A percentile compares a stretch with the other conserved stretches of the same genome.
phyloP scores from a whole-genome alignment of 2,888 invertebrate genomes.

The Acanthosoma haemorrhoidale region DNA sequence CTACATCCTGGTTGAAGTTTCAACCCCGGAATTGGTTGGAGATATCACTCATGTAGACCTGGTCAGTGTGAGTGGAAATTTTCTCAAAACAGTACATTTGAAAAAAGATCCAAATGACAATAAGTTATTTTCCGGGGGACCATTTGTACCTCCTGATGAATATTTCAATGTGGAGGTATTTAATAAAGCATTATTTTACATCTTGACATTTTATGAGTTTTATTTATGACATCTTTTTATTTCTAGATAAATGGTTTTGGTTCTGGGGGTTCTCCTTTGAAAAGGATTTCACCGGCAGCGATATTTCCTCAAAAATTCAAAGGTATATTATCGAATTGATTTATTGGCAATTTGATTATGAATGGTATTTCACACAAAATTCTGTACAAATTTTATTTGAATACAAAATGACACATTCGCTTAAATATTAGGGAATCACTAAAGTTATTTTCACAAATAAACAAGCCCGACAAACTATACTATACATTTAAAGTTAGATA shows the following conservation, averaged over 20 bases:
- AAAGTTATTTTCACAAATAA: too few relatives aligned
- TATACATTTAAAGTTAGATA: too few relatives aligned
- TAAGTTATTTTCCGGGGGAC: slow-evolving; percentile 52
- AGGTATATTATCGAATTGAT: background rate
- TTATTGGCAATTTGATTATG: too few relatives aligned
- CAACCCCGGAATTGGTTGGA: slow-evolving; percentile 41
- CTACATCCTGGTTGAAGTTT: slow-evolving; percentile 43
- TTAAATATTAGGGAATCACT: too few relatives aligned
- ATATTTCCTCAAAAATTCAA: slow-evolving; percentile 52
- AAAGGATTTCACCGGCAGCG: slow-evolving; percentile 61
- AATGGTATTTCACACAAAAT: too few relatives aligned
- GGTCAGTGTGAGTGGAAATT: slow-evolving; percentile 38
- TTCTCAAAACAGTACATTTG: slow-evolving; percentile 41
- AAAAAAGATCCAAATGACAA: slow-evolving; percentile 36
- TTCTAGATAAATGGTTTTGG: slow-evolving; percentile 59
- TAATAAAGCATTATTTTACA: slow-evolving; percentile 31
- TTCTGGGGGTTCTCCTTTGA: slow-evolving; percentile 55
- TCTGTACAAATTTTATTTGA: too few relatives aligned
- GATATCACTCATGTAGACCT: slow-evolving; percentile 44
- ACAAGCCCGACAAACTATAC: too few relatives aligned
- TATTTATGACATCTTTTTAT: slow-evolving; percentile 21
- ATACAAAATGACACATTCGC: too few relatives aligned
- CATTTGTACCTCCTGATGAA: slow-evolving; percentile 59
- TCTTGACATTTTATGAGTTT: too few relatives aligned
- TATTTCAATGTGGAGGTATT: slow-evolving; percentile 62